Evolutionary conservation across 1,140 invertebrate species (phyloP).

Genomic region (Maniola jurtina): DNA sequence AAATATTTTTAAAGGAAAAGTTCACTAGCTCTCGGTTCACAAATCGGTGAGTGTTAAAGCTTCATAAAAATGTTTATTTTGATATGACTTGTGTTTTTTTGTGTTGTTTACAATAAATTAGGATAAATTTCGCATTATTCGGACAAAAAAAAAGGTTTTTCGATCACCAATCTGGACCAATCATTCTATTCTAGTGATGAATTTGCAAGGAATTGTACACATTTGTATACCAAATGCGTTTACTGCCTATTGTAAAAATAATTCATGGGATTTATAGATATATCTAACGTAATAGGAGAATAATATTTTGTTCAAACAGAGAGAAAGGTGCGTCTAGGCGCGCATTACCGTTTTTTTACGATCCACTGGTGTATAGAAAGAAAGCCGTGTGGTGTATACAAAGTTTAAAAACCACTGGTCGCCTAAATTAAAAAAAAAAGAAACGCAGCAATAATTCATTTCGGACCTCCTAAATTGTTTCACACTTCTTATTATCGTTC

Average conservation of each 20-base stretch:
- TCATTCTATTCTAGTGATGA: slow-evolving; percentile 35
- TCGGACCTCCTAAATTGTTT: no score
- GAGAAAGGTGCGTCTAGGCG: slow-evolving; percentile 2
- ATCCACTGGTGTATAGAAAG: background rate
- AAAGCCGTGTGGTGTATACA: background rate
- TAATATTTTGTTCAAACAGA: slow-evolving; percentile 10
- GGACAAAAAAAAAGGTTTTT: slow-evolving; percentile 18
- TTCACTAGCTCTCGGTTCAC: background rate
- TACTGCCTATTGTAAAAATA: slow-evolving; percentile 30
- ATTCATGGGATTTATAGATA: slow-evolving; percentile 30
- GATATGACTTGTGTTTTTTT: slow-evolving; percentile 59
- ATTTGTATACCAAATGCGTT: slow-evolving; percentile 45
- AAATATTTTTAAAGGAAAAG: background rate
- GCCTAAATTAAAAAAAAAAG: no score
- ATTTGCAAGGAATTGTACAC: slow-evolving; percentile 36
- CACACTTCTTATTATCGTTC: no score
- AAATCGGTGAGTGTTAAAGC: slow-evolving; percentile 50
- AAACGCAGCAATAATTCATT: no score
- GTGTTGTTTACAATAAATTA: slow-evolving; percentile 17
- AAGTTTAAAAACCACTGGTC: slow-evolving; percentile 2
- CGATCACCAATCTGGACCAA: slow-evolving; percentile 51
- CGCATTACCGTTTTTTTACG: slow-evolving; percentile 1
- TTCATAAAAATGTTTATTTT: slow-evolving; percentile 61
- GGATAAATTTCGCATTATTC: slow-evolving; percentile 18
- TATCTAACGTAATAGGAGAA: slow-evolving; percentile 21